Percentiles rank a stretch among this genome's conserved stretches.
Evolutionary conservation across 1,140 invertebrate genomes (phyloP).

Genomic region (Scaptodrosophila lebanonensis): DNA sequence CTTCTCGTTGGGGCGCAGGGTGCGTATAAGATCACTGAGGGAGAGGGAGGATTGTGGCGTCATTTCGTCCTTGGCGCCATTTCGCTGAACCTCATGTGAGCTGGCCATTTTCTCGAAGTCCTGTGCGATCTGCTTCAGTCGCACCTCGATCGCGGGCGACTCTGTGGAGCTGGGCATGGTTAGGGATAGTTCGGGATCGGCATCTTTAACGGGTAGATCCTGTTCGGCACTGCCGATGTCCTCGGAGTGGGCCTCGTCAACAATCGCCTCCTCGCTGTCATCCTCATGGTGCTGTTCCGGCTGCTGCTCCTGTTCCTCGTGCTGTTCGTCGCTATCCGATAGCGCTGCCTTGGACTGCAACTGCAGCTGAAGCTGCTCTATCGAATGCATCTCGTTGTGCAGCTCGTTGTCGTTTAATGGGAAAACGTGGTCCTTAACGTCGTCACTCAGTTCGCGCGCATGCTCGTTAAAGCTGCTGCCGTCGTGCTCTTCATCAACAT

Average conservation of each 20-base stretch:
- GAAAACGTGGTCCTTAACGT: constrained; percentile 64
- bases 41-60: constrained; percentile 71
- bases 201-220: constrained; percentile 4
- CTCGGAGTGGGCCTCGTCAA: constrained; percentile 40
- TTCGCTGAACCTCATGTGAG: constrained; percentile 51
- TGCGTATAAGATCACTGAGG: constrained; percentile 73
- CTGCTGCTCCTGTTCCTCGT: constrained; percentile 35
- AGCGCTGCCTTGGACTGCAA: constrained; percentile 38
- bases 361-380: constrained; percentile 59
- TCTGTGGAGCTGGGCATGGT: constrained; percentile 60
- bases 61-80: constrained; percentile 52
- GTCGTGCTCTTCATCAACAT: constrained; percentile 49
- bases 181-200: background rate
- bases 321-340: constrained; percentile 8
- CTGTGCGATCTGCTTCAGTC: constrained; percentile 74
- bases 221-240: constrained; percentile 18
- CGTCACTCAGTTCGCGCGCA: constrained; percentile 32
- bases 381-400: constrained; percentile 64
- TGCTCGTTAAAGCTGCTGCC: constrained; percentile 33
- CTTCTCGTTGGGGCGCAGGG: constrained; percentile 73
- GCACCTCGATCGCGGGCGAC: constrained; percentile 68
- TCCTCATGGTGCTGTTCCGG: constrained; percentile 33
- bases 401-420: constrained; percentile 61
- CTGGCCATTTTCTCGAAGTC: constrained; percentile 72
- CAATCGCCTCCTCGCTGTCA: constrained; percentile 35